phyloP scores from a whole-genome alignment of 2,113 vertebrate genomes.

The Siniperca knerii region DNA sequence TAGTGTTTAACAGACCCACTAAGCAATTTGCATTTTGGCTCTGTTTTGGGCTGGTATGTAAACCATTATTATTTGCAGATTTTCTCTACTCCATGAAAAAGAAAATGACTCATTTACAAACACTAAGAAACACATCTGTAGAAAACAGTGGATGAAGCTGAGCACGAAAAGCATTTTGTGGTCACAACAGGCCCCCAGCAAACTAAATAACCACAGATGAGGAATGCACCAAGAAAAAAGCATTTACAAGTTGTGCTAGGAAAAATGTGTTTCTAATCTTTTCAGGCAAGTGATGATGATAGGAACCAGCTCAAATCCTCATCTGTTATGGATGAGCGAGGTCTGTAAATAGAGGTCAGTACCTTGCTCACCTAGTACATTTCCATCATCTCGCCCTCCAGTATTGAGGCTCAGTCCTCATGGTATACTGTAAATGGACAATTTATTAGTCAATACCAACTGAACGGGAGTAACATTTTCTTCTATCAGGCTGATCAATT shows the following conservation, averaged over 20 bases:
- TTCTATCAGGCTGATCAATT: not conserved
- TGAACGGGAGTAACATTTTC: not conserved
- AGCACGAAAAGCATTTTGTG: slow-evolving; percentile 83
- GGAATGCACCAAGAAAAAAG: slow-evolving; percentile 84
- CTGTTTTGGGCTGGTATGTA: slow-evolving; percentile 75
- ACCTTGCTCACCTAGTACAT: slow-evolving; percentile 60
- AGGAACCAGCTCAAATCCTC: slow-evolving; percentile 78
- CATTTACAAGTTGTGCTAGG: slow-evolving; percentile 82
- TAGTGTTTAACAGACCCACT: slow-evolving; percentile 81
- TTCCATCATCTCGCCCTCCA: slow-evolving; percentile 48
- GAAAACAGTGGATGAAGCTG: slow-evolving; percentile 72
- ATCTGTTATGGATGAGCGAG: slow-evolving; percentile 76
- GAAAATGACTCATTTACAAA: slow-evolving; percentile 79
- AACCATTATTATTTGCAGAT: slow-evolving; percentile 85
- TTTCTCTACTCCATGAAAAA: slow-evolving; percentile 74
- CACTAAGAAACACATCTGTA: slow-evolving; percentile 75
- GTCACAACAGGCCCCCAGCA: slow-evolving; percentile 85
- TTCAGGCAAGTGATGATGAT: slow-evolving; percentile 81
- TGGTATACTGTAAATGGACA: slow-evolving; percentile 41
- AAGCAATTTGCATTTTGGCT: slow-evolving; percentile 81
- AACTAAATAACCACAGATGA: slow-evolving; percentile 86
- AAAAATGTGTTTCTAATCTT: slow-evolving; percentile 86
- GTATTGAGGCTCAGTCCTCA: slow-evolving; percentile 1
- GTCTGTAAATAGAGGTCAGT: slow-evolving; percentile 70
- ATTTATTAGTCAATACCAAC: not conserved